phyloP scores from a whole-genome alignment of 2,888 invertebrate species.

The Blomia tropicalis region DNA sequence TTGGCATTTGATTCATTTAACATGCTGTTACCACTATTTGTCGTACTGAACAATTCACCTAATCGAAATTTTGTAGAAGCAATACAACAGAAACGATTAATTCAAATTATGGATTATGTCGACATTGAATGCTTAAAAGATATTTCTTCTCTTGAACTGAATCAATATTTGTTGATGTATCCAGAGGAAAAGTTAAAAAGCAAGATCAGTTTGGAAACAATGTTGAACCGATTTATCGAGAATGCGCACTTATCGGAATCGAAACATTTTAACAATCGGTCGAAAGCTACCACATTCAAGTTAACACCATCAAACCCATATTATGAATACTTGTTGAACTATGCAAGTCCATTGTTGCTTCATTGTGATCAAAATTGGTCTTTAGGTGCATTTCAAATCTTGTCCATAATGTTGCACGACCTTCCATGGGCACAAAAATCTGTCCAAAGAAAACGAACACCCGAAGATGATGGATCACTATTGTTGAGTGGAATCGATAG shows the following conservation, averaged over 20 bases:
- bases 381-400: background rate
- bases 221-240: background rate
- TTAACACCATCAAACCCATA: background rate
- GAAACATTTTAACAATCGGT: background rate
- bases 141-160: background rate
- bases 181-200: background rate
- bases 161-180: constrained; percentile 12
- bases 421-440: background rate
- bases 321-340: background rate
- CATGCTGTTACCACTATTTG: constrained; percentile 9
- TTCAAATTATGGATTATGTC: background rate
- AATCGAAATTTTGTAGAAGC: background rate
- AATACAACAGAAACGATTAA: background rate
- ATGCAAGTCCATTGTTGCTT: constrained; percentile 2
- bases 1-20: background rate
- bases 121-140: constrained; percentile 5
- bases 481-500: background rate
- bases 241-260: background rate
- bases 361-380: background rate
- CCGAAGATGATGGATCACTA: background rate
- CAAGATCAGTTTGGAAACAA: background rate
- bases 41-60: background rate
- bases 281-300: background rate
- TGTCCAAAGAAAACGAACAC: background rate
- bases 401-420: constrained; percentile 3